Percentiles rank a stretch among this genome's conserved stretches.
Conservation (phyloP, 2,113 vertebrate genomes). For the Hirundichthys speculiger region DNA sequence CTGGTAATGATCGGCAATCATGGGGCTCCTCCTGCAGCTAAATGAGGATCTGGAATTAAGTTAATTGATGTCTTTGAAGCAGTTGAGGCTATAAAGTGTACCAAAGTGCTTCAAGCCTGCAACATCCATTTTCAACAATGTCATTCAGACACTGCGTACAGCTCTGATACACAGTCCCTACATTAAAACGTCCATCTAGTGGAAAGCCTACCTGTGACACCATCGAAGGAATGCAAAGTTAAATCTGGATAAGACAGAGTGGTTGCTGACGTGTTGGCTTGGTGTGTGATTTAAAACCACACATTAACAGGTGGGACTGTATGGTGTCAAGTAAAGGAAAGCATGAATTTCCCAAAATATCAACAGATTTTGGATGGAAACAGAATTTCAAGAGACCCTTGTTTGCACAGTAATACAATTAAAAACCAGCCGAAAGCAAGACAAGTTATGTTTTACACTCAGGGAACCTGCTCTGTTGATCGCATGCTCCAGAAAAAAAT, state of each 20-base stretch:
- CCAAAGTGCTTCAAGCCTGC: background rate
- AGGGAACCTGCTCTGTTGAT: too few relatives aligned
- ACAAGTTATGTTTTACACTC: too few relatives aligned
- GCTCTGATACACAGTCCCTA: background rate
- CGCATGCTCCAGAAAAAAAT: too few relatives aligned
- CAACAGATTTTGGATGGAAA: constrained; percentile 2
- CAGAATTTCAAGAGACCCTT: background rate
- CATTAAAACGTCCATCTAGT: background rate
- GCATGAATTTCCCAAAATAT: background rate
- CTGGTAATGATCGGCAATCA: too few relatives aligned
- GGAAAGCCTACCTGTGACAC: background rate
- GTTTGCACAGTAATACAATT: too few relatives aligned
- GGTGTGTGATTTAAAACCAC: background rate
- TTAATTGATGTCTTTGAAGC: background rate
- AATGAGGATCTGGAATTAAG: background rate
- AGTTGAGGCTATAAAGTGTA: too few relatives aligned
- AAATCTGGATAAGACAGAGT: background rate
- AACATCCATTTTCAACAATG: background rate
- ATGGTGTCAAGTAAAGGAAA: background rate
- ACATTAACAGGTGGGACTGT: background rate
- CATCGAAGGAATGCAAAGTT: constrained; percentile 1
- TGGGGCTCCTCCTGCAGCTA: too few relatives aligned
- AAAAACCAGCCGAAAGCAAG: too few relatives aligned
- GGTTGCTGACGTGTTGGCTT: background rate
- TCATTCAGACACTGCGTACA: background rate